Evolutionary conservation across 2,797 vertebrate species (phyloP).

Genomic region (Lagodon rhomboides): DNA sequence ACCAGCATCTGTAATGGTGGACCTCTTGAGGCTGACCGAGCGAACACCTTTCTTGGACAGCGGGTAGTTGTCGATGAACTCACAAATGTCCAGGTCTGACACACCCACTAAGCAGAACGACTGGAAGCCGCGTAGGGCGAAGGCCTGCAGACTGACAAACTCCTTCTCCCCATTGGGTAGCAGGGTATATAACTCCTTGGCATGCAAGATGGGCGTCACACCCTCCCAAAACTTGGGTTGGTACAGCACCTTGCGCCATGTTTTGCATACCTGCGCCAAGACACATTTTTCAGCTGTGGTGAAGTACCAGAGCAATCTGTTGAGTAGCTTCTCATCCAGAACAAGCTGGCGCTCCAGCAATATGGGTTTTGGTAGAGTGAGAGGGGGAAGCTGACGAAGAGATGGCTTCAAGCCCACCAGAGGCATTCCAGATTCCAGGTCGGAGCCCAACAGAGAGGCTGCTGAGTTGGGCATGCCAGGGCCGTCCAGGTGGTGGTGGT

Average conservation of each 20-base stretch:
- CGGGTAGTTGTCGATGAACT: constrained; percentile 99
- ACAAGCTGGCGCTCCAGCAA: constrained; percentile 91
- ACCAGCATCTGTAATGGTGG: constrained; percentile 97
- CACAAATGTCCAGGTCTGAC: constrained; percentile 99
- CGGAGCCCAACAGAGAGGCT: constrained; percentile 87
- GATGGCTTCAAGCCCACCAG: constrained; percentile 85
- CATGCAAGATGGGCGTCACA: constrained; percentile 95
- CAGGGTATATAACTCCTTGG: constrained; percentile 96
- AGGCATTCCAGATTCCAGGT: constrained; percentile 84
- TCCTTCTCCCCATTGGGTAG: constrained; percentile 95
- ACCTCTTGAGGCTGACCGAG: constrained; percentile 98
- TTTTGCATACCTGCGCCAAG: constrained; percentile 97
- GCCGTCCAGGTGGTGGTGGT: constrained; percentile 87
- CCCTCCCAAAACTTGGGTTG: constrained; percentile 98
- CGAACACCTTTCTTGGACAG: constrained; percentile 98
- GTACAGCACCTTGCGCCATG: constrained; percentile 96
- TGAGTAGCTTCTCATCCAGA: constrained; percentile 97
- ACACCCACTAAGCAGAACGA: constrained; percentile 97
- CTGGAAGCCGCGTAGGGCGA: constrained; percentile 95
- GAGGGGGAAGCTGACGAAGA: constrained; percentile 81
- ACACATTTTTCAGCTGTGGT: constrained; percentile 95
- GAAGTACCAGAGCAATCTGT: constrained; percentile 97
- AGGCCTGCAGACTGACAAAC: constrained; percentile 97
- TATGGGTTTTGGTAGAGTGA: constrained; percentile 84
- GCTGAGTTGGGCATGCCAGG: constrained; percentile 85